Base-by-base conservation (phyloP, 2,888 invertebrate species). In the Exocentrus adspersus region DNA sequence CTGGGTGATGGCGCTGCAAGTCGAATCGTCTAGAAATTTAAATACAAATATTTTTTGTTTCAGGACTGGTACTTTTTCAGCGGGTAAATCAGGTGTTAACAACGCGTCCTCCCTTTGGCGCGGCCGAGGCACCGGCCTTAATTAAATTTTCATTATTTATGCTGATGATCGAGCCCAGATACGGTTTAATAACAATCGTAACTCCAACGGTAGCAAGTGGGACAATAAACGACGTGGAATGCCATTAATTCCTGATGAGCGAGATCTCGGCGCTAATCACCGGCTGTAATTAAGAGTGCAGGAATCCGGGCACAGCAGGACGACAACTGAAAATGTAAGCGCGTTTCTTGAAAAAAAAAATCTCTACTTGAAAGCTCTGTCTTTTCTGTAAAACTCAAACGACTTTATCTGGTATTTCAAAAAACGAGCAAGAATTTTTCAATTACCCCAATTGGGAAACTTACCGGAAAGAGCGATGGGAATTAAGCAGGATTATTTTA, bases 91-190 rank as follows among this genome's bases (percentile, higher is more conserved):
- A 69, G 72, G 69, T 72, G 71, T 61, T 66, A 72, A 71, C 67
- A 62, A 41, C 41, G 46, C 60, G 16, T 37, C 71, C 71, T 64
- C 71, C 72, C 67, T 70, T 68, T 56, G 58, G 56, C 51, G 56
- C 51, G 56, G 56, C 63, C 62, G 69, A 69, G 76, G 75, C 73
- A 74, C 75, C 72, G 72, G 70, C 75, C 77, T 77, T 78, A 78
- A 78, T 78, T 77, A 77, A 76, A 70, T 72, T 73, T 76, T 76
- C 73, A 74, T 77, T 77, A 78, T 77, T 78, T 77, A 78, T 77
- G 76, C 75, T 77, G 74, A 76, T 76, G 72, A 73, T 67, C 67
- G 64, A 46, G 50, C 53, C 52, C 17, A 72, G 74, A 74, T 74
- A 74, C 64, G 60, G 59, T 64, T 64, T 70, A 71, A 69, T 72